Conservation (phyloP, 2,888 invertebrate species). For the Subacronicta megacephala region DNA sequence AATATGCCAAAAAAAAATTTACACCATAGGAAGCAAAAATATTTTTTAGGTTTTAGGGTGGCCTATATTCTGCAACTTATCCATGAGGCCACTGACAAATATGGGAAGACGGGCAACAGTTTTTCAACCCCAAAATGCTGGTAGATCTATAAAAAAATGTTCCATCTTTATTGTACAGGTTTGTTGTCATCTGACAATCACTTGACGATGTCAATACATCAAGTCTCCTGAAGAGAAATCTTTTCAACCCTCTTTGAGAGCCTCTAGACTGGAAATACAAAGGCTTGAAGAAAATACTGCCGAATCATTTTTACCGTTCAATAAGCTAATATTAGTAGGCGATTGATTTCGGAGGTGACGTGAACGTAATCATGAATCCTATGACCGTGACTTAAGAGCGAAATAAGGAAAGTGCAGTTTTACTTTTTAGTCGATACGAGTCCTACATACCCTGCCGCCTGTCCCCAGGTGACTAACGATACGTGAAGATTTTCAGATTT, state of each 20-base stretch:
- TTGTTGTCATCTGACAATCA: conserved; percentile 44
- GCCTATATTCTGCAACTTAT: too few relatives aligned
- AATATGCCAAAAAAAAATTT: too few relatives aligned
- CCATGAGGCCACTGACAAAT: neutral
- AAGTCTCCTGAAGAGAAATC: conserved; percentile 29
- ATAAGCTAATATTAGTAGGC: conserved; percentile 33
- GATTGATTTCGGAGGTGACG: too few relatives aligned
- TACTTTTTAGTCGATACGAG: too few relatives aligned
- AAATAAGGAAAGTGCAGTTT: too few relatives aligned
- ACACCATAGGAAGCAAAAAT: too few relatives aligned
- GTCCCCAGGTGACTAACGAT: too few relatives aligned
- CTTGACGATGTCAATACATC: conserved; percentile 51
- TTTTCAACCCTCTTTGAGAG: conserved; percentile 37
- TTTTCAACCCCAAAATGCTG: neutral
- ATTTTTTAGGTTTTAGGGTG: too few relatives aligned
- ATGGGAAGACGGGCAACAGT: neutral
- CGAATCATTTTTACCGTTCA: conserved; percentile 28
- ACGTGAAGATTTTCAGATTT: too few relatives aligned
- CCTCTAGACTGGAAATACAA: conserved; percentile 42
- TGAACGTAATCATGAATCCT: too few relatives aligned
- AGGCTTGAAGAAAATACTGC: conserved; percentile 31
- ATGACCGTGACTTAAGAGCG: too few relatives aligned
- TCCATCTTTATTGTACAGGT: conserved; percentile 13
- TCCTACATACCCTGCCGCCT: too few relatives aligned
- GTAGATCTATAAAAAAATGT: conserved; percentile 8